These are phyloP conservation scores for Girardinichthys multiradiatus DNA, from an alignment of 2,113 vertebrate species.

Conservation along the genomic window DNA sequence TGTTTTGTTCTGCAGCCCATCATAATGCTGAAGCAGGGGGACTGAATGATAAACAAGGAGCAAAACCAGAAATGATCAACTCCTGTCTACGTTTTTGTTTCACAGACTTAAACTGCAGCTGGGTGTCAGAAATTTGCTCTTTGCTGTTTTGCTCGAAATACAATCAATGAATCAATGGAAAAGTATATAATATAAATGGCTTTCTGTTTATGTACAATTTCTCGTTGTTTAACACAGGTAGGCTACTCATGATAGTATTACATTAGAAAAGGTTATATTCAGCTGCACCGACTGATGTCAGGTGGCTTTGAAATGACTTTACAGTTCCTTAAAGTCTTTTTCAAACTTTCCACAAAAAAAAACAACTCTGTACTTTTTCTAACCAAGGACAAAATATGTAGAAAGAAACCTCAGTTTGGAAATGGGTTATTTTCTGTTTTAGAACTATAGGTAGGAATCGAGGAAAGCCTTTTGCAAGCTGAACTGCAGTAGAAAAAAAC, in stretches of 20 bases:
- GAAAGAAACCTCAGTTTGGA: neutral
- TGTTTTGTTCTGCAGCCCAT: conserved; percentile 65
- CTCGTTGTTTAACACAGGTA: neutral
- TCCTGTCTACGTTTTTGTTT: neutral
- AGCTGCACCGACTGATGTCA: too few relatives aligned
- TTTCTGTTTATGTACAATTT: neutral
- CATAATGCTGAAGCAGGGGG: conserved; percentile 69
- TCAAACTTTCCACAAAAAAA: neutral
- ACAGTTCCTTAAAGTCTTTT: neutral
- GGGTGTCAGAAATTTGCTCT: too few relatives aligned
- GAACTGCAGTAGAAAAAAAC: neutral
- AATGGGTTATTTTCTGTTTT: neutral
- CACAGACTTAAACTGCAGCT: neutral
- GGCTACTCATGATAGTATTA: too few relatives aligned
- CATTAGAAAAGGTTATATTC: neutral
- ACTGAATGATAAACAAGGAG: conserved; percentile 23
- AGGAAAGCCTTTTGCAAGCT: neutral
- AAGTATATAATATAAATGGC: too few relatives aligned
- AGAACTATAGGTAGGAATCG: neutral
- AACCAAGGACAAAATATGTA: neutral
- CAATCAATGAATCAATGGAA: too few relatives aligned
- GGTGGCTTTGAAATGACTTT: neutral
- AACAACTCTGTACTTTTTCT: too few relatives aligned
- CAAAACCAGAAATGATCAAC: neutral
- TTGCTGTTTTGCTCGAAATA: too few relatives aligned